Conservation (phyloP, 1,140 invertebrate species). For the Aphelenchoides besseyi region DNA sequence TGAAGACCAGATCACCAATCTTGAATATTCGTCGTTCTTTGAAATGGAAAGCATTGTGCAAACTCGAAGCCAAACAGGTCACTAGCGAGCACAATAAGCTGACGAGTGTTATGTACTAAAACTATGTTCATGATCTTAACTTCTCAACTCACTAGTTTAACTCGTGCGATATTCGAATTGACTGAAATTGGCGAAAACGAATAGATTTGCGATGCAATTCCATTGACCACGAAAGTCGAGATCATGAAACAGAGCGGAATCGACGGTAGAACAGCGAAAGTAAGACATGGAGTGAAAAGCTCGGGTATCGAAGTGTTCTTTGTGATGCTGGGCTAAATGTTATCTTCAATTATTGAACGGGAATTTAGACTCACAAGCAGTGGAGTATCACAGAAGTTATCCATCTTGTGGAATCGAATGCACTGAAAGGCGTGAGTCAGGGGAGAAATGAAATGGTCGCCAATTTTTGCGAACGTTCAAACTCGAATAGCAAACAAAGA, state of each 20-base stretch:
- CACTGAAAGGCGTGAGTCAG: too few species aligned
- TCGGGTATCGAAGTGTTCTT: background rate
- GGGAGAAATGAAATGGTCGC: too few species aligned
- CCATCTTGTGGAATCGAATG: background rate
- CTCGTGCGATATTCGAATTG: background rate
- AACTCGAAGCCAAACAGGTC: background rate
- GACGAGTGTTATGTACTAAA: background rate
- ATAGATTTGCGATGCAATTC: background rate
- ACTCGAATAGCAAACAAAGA: too few species aligned
- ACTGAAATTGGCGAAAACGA: background rate
- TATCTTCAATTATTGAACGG: background rate
- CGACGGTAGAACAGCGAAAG: constrained; percentile 8
- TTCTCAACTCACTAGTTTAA: constrained; percentile 2
- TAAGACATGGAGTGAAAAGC: constrained; percentile 9
- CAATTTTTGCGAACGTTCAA: too few species aligned
- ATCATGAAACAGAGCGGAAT: background rate
- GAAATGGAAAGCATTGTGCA: background rate
- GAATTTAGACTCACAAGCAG: background rate
- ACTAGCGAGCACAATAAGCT: constrained; percentile 1
- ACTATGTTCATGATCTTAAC: background rate
- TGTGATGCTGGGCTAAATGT: background rate
- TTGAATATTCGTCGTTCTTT: constrained; percentile 7
- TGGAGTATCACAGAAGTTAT: background rate
- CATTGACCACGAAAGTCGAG: background rate
- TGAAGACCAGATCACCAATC: background rate